Percentiles rank a stretch among this genome's conserved stretches.
These are phyloP conservation scores for Myiagra hebetior DNA, from an alignment of 2,113 vertebrate genomes.

Conservation along the genomic window DNA sequence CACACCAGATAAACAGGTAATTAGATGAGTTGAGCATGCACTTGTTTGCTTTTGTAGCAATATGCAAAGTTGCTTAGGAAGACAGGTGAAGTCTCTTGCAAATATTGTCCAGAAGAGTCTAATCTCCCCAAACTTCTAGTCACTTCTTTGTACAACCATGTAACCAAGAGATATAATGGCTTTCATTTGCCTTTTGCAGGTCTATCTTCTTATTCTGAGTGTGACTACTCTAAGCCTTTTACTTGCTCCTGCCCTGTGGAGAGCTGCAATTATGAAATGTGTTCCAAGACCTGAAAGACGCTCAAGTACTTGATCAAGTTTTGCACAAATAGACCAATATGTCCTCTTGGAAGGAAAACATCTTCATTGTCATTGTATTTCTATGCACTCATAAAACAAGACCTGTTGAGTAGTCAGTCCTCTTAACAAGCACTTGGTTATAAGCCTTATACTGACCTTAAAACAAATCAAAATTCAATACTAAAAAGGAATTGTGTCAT, in stretches of 20 bases:
- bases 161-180: neutral
- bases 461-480: neutral
- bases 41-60: neutral
- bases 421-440: neutral
- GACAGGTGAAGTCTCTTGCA: neutral
- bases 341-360: neutral
- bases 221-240: slow-evolving; percentile 93
- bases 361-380: neutral
- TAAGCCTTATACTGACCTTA: slow-evolving; percentile 23
- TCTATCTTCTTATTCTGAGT: slow-evolving; percentile 94
- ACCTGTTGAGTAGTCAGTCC: neutral
- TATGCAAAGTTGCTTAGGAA: neutral
- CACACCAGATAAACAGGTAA: neutral
- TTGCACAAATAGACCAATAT: neutral
- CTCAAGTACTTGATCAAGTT: slow-evolving; percentile 74
- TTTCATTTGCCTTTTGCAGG: slow-evolving; percentile 72
- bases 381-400: neutral
- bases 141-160: neutral
- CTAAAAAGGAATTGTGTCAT: neutral
- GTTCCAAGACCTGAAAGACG: slow-evolving; percentile 80
- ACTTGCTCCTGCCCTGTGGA: slow-evolving; percentile 91
- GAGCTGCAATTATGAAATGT: slow-evolving; percentile 81
- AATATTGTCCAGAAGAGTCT: neutral
- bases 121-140: neutral
- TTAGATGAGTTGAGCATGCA: neutral